Conservation (phyloP, 2,113 vertebrate species). For the Anguilla japonica region DNA sequence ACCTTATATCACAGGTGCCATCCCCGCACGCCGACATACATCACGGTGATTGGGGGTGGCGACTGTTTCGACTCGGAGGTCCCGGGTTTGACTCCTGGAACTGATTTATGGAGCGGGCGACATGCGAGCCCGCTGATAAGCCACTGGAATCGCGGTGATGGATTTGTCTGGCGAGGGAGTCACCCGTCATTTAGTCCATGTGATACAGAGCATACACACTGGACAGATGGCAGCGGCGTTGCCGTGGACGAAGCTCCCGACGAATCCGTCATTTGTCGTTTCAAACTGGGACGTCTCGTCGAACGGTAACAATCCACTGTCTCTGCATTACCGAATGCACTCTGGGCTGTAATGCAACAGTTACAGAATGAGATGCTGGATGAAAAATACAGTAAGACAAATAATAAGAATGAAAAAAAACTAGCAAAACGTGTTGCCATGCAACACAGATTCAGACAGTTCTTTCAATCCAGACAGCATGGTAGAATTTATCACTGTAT, state of each 20-base stretch:
- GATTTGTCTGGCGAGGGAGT: conserved; percentile 47
- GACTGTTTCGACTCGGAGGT: conserved; percentile 53
- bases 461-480: neutral
- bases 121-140: conserved; percentile 52
- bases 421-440: neutral
- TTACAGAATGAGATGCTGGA: too few species aligned
- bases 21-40: conserved; percentile 23
- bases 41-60: conserved; percentile 44
- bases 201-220: neutral
- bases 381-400: too few species aligned
- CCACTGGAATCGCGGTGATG: conserved; percentile 55
- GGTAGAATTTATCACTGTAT: neutral
- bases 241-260: neutral
- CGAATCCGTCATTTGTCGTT: neutral
- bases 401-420: neutral
- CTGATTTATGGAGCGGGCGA: conserved; percentile 64
- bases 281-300: neutral
- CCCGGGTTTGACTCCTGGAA: conserved; percentile 38
- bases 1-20: neutral
- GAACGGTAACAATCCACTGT: neutral
- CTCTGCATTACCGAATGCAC: neutral
- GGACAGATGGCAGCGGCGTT: neutral
- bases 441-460: neutral
- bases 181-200: conserved; percentile 52
- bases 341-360: neutral